Evolutionary conservation across 2,888 invertebrate species (phyloP).

Genomic region (Agrochola lychnidis): DNA sequence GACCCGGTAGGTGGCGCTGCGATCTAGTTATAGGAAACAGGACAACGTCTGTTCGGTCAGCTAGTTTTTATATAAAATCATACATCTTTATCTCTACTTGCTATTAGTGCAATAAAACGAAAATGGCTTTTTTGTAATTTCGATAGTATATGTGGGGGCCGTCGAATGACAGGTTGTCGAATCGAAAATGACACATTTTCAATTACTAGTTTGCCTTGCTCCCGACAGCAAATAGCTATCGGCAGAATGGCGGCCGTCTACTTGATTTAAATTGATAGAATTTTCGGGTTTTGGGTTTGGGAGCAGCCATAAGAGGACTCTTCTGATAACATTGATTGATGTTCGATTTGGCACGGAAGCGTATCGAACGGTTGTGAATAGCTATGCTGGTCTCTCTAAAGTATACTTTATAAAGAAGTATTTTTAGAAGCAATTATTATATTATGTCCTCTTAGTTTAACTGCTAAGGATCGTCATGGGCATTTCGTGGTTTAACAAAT

Average conservation of each 20-base stretch:
- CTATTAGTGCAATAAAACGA: no score
- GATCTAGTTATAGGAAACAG: no score
- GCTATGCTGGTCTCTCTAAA: neutral
- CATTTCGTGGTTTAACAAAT: neutral
- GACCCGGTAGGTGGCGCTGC: no score
- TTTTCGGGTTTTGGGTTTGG: neutral
- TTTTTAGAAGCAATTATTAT: neutral
- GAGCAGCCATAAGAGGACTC: neutral
- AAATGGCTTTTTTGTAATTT: no score
- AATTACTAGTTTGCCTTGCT: neutral
- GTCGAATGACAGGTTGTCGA: neutral
- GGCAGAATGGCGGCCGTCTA: neutral
- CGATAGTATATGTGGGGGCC: no score
- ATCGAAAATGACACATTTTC: neutral
- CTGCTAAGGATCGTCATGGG: constrained; percentile 5
- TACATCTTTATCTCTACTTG: no score
- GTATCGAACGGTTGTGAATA: neutral
- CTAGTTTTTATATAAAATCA: no score
- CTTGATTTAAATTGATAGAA: neutral
- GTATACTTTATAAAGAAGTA: neutral
- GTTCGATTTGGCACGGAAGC: neutral
- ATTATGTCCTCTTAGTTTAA: neutral
- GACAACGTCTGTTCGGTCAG: no score
- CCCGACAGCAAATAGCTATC: neutral
- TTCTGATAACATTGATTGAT: neutral